Conservation (phyloP, 2,888 invertebrate genomes). For the Itoplectis maculator region DNA sequence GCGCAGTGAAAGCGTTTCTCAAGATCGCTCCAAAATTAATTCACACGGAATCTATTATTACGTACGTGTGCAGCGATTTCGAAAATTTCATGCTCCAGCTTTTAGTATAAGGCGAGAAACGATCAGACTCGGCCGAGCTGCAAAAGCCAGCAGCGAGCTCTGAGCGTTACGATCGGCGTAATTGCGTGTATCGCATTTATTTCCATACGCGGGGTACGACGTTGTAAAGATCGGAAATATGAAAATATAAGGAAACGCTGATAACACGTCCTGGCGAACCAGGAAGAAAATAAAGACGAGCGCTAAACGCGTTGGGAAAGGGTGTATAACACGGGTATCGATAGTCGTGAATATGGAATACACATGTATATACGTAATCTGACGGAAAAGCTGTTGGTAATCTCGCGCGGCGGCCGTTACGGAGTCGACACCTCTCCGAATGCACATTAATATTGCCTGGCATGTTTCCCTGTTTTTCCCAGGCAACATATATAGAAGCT, state of each 20-base stretch:
- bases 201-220: background rate
- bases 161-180: background rate
- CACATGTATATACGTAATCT: background rate
- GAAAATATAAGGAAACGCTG: background rate
- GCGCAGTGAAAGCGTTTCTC: conserved; percentile 47
- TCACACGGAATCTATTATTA: background rate
- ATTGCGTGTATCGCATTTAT: background rate
- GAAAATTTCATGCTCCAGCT: background rate
- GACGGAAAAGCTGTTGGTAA: background rate
- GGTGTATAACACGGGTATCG: background rate
- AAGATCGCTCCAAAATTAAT: conserved; percentile 15
- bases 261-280: background rate
- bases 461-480: background rate
- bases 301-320: background rate
- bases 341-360: background rate
- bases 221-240: background rate
- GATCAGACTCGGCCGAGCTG: background rate
- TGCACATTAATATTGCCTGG: background rate
- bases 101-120: conserved; percentile 21
- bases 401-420: background rate
- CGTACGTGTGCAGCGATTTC: conserved; percentile 3
- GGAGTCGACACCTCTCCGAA: background rate
- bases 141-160: background rate
- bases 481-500: background rate
- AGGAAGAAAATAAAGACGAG: background rate